Evolutionary conservation across 2,888 invertebrate genomes (phyloP), one percentile per base, ranked within the genome.

Genomic region (Bursaphelenchus okinawaensis): DNA sequence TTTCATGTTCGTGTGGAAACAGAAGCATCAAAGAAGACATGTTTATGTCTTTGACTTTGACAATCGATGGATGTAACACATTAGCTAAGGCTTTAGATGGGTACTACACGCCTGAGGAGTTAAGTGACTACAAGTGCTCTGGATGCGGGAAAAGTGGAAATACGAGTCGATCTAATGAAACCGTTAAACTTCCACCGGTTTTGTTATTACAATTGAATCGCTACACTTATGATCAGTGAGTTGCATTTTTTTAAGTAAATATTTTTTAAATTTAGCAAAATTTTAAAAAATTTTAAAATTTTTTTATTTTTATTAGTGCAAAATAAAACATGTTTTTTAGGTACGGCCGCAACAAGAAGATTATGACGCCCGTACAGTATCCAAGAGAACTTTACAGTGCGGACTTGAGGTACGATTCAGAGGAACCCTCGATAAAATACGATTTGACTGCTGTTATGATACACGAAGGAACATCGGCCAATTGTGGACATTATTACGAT

Each of bases 401-500:
- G 56, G 63, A 40, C 6, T n/a, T 40, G 40, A 29, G 40, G 51
- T 72, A 9, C 19, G 55, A 23, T 20, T 19, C 20, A 63, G 54
- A 22, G 59, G 58, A 19, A 51, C 31, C 1, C 55, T 16, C 24
- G 57, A 69, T 29, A 55, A 65, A 71, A 31, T 89, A 88, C 75
- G 86, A 87, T 70, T 84, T 89, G 54, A 86, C 85, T 50, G 89
- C 88, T 4, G 88, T 89, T 63, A 84, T 89, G 54, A 87, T 88
- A 68, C 89, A 89, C 75, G 87, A 87, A 74, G 89, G 89, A 1
- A 85, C 85, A 19, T 87, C 87, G 65, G 88, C 88, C 7, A 86
- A 88, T 77, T 88, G 88, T 58, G 89, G 89, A 0, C 89, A 89
- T 81, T 89, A 89, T 78, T 88, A 79, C 84, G 87, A 87, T 58